A percentile compares a stretch with the other conserved stretches of the same genome.
These are phyloP conservation scores for Pampus argenteus DNA, from an alignment of 2,797 vertebrate genomes.

Conservation along the genomic window DNA sequence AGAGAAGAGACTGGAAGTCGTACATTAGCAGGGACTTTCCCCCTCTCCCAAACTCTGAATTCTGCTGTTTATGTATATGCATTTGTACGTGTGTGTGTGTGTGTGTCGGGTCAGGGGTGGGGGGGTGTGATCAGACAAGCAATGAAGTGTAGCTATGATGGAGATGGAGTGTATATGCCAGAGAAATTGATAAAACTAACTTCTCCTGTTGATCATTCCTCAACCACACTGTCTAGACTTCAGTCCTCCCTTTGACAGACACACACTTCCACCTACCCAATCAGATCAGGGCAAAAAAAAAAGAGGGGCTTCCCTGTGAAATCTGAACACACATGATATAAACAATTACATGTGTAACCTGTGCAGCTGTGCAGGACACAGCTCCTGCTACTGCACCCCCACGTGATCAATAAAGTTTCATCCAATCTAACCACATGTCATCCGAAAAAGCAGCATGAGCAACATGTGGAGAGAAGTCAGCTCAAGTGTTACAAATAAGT, in stretches of 20 bases:
- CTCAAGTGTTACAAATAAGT: not conserved
- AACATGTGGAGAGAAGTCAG: constrained; percentile 22
- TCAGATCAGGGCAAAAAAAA: constrained; percentile 24
- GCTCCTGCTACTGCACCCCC: not conserved
- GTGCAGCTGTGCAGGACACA: constrained; percentile 48
- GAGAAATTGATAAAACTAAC: constrained; percentile 9
- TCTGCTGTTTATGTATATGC: constrained; percentile 45
- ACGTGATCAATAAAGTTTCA: constrained; percentile 6
- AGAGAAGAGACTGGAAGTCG: constrained; percentile 56
- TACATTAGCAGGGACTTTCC: constrained; percentile 79
- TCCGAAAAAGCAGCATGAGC: constrained; percentile 11
- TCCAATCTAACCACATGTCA: not conserved
- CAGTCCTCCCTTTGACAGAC: constrained; percentile 27
- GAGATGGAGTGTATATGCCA: not conserved
- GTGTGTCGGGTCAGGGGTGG: too few relatives aligned
- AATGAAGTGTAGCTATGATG: constrained; percentile 19
- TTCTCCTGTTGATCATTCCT: constrained; percentile 26
- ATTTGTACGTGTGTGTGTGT: constrained; percentile 12
- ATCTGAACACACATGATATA: constrained; percentile 51
- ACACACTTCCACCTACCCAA: constrained; percentile 40
- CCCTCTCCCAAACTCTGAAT: constrained; percentile 52
- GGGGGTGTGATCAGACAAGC: constrained; percentile 31
- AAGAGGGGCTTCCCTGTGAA: constrained; percentile 41
- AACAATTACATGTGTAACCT: constrained; percentile 56
- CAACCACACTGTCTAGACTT: constrained; percentile 15